Base-by-base conservation (phyloP, 2,888 invertebrate species). In the Eueremaeus valkanovi region DNA sequence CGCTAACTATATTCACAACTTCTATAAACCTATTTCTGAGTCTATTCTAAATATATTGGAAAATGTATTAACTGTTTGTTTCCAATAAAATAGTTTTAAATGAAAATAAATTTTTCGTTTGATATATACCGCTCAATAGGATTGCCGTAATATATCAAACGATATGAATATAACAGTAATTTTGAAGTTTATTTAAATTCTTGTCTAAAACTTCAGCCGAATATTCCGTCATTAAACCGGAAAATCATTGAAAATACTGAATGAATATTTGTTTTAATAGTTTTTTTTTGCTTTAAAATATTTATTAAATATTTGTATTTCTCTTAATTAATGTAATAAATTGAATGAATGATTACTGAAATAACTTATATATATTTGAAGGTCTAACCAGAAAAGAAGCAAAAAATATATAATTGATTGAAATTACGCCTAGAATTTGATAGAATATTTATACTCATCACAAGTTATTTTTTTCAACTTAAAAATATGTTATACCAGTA, bases 221-320 rank as follows among this genome's bases (percentile, higher is more conserved):
- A 11, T 55, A 27, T 27, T 24, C n/a, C 5, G 16, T 5, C 24
- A 55, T 13, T 1, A 45, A 5, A 27, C 11, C 11, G 24, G 27
- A 24, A 55, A 16, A 45, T 45, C 16, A 18, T 27, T 27, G 24
- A 2, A 55, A 27, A 55, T 27, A 11, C 9, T 2, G 2, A 55
- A 9, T 55, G 55, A 55, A 55, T 27, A 55, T 55, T 55, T 9
- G 11, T 55, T 45, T 45, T 18, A 45, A 45, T 45, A 16, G 16
- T 3, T 16, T 16, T 45, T 45, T 45, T n/a, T 42, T 42, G 13
- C 8, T 21, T 55, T 55, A 8, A 55, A 55, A 21, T 24, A 55
- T 55, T 24, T 55, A 24, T 24, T 55, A 55, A 55, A 55, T 55
- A 55, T 55, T 55, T 55, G 55, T 55, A 55, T 55, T 55, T 8